These are phyloP conservation scores for Pithys albifrons DNA, from an alignment of 2,113 vertebrate genomes.

Conservation along the genomic window DNA sequence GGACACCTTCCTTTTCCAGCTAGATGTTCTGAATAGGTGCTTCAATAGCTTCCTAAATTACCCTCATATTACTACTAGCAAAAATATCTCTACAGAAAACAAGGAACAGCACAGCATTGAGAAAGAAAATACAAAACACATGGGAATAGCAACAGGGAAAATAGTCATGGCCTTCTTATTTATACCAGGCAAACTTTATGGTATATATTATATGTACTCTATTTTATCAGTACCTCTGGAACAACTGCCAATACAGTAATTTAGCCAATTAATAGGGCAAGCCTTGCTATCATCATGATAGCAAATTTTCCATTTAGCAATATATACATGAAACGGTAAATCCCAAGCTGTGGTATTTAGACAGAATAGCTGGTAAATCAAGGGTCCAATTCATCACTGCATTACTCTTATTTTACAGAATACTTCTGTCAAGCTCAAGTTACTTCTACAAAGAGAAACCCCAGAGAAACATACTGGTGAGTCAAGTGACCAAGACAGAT, in stretches of 20 bases:
- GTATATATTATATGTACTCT: neutral
- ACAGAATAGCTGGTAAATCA: neutral
- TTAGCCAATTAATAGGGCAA: neutral
- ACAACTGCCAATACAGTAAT: neutral
- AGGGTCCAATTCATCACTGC: neutral
- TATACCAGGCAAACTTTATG: neutral
- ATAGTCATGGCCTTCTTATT: neutral
- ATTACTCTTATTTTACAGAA: neutral
- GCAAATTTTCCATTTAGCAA: neutral
- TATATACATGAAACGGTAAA: neutral
- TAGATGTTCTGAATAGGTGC: neutral
- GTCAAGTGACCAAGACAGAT: neutral
- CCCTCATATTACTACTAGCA: neutral
- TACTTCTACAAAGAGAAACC: neutral
- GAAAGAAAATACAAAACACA: neutral
- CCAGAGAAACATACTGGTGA: neutral
- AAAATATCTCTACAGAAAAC: neutral
- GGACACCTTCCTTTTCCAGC: neutral
- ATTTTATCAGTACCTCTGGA: neutral
- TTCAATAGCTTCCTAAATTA: neutral
- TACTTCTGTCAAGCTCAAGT: neutral
- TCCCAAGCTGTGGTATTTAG: neutral
- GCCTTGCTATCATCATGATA: neutral
- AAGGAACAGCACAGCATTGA: neutral
- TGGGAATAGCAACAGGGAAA: neutral